Evolutionary conservation across 2,797 vertebrate genomes (phyloP).

Genomic region (Aphelocoma californica): DNA sequence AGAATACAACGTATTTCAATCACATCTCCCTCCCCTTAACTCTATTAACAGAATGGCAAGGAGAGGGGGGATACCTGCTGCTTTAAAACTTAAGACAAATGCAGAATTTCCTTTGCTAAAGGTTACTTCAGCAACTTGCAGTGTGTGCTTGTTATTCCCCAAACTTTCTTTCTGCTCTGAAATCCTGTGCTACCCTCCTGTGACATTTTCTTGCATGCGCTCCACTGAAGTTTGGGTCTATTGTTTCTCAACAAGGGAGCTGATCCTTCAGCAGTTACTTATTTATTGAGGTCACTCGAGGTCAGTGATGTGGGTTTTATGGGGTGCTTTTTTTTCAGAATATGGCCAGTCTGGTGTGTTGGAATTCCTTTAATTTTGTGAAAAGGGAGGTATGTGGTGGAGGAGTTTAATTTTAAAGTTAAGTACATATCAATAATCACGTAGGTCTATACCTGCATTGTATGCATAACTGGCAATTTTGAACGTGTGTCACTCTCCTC

Average conservation of each 20-base stretch:
- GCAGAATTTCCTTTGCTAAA: conserved; percentile 2
- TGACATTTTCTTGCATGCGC: conserved; percentile 61
- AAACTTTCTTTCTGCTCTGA: conserved; percentile 59
- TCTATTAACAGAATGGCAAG: background rate
- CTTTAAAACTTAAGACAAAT: conserved; percentile 7
- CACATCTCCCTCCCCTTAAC: background rate
- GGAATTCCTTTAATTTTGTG: conserved; percentile 53
- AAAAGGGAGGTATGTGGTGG: background rate
- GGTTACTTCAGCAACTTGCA: conserved; percentile 26
- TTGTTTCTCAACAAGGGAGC: conserved; percentile 70
- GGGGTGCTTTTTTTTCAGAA: conserved; percentile 19
- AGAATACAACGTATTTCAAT: background rate
- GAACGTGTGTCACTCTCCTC: background rate
- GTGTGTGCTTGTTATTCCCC: background rate
- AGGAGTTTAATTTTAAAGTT: background rate
- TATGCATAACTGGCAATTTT: background rate
- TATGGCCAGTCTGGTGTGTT: background rate
- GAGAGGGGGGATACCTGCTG: background rate
- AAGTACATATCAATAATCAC: background rate
- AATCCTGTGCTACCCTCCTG: conserved; percentile 58
- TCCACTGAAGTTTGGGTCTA: conserved; percentile 62
- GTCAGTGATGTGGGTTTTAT: conserved; percentile 50
- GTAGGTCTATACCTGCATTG: background rate
- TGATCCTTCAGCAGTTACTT: conserved; percentile 72
- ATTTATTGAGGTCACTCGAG: conserved; percentile 67